These are phyloP conservation scores for Tachysurus vachellii DNA, from an alignment of 2,113 vertebrate species.

Conservation along the genomic window DNA sequence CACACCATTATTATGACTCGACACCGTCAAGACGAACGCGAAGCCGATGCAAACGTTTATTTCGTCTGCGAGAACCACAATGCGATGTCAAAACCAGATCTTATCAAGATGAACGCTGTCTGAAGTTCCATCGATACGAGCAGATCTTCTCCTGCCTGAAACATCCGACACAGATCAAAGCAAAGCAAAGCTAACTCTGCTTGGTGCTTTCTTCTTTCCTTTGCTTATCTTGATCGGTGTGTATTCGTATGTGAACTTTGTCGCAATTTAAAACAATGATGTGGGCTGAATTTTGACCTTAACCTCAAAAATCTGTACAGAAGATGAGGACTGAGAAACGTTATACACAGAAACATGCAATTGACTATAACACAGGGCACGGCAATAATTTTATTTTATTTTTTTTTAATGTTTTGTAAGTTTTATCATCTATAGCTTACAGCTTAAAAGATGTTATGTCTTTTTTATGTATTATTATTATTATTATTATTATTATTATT, in stretches of 20 bases:
- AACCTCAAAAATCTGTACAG: slow-evolving; percentile 52
- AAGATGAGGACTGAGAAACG: neutral
- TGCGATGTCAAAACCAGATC: neutral
- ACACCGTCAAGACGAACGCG: neutral
- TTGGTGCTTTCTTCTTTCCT: neutral
- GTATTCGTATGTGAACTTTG: slow-evolving; percentile 14
- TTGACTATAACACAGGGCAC: neutral
- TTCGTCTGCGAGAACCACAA: neutral
- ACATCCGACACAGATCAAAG: slow-evolving; percentile 24
- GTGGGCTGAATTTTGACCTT: slow-evolving; percentile 42
- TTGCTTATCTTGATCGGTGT: slow-evolving; percentile 19
- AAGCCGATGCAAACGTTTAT: neutral
- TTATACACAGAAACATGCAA: neutral
- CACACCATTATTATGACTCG: slow-evolving; percentile 13
- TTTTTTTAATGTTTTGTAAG: too few species aligned
- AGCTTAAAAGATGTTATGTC: neutral
- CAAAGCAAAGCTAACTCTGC: slow-evolving; percentile 7
- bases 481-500: neutral
- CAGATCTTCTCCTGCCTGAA: slow-evolving; percentile 39
- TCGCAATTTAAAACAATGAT: slow-evolving; percentile 48
- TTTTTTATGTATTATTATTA: neutral
- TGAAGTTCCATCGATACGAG: neutral
- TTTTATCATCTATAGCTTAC: neutral
- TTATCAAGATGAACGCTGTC: slow-evolving; percentile 19
- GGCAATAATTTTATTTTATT: too few species aligned